Evolutionary conservation across 2,888 invertebrate genomes (phyloP).

Genomic region (Machimus rusticus): DNA sequence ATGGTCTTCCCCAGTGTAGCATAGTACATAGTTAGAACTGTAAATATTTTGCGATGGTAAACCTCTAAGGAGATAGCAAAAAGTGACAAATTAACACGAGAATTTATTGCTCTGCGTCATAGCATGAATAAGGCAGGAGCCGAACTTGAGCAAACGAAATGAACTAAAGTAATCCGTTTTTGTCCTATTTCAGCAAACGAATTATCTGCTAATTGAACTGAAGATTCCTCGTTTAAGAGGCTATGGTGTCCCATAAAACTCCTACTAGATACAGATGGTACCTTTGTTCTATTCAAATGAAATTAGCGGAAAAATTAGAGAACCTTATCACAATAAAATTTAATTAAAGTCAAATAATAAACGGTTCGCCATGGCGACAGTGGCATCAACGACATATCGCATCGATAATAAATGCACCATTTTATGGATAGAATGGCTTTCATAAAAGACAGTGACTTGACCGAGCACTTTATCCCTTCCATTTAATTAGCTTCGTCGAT

Average conservation of each 20-base stretch:
- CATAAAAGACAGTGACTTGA: neutral
- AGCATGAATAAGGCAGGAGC: constrained; percentile 15
- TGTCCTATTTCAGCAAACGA: constrained; percentile 16
- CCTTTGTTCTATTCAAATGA: constrained; percentile 42
- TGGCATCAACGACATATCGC: neutral
- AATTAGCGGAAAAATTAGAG: constrained; percentile 38
- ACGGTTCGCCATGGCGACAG: neutral
- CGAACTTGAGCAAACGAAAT: constrained; percentile 2
- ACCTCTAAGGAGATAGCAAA: constrained; percentile 45
- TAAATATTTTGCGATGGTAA: constrained; percentile 34
- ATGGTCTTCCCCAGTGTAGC: constrained; percentile 39
- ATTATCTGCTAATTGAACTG: constrained; percentile 46
- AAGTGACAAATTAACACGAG: constrained; percentile 48
- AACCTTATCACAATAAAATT: constrained; percentile 34
- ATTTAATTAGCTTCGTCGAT: neutral
- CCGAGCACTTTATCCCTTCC: neutral
- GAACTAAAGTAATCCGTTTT: constrained; percentile 41
- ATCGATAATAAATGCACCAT: neutral
- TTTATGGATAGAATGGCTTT: neutral
- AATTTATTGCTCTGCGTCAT: constrained; percentile 46
- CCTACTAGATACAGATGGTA: neutral
- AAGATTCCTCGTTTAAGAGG: neutral
- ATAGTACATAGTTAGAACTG: constrained; percentile 1
- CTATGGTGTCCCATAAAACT: neutral
- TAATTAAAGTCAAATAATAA: constrained; percentile 35